phyloP scores from a whole-genome alignment of 2,888 invertebrate genomes.

The Cataglyphis altisquamis region DNA sequence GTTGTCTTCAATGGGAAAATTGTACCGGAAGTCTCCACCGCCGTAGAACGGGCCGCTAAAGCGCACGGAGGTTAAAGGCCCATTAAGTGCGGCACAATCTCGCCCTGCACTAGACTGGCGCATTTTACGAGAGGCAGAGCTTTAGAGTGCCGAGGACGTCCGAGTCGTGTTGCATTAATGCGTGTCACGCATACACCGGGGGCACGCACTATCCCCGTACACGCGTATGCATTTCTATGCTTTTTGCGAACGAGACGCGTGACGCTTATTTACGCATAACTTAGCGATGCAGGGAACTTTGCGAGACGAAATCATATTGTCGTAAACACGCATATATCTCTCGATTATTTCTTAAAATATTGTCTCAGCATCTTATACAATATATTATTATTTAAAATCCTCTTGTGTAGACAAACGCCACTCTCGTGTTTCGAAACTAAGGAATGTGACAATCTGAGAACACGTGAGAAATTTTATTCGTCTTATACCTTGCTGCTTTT shows the following conservation, averaged over 20 bases:
- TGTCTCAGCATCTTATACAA: neutral
- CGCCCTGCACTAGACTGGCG: slow-evolving; percentile 63
- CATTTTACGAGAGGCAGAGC: slow-evolving; percentile 53
- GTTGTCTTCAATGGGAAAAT: slow-evolving; percentile 78
- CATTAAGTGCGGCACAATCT: slow-evolving; percentile 80
- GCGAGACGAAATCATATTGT: neutral
- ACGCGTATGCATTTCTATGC: neutral
- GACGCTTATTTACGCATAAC: neutral
- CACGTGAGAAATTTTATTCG: slow-evolving; percentile 26
- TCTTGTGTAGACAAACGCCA: neutral
- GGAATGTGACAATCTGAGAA: slow-evolving; percentile 35
- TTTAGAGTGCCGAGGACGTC: slow-evolving; percentile 43
- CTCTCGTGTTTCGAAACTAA: slow-evolving; percentile 33
- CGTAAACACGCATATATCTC: neutral
- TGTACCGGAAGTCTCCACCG: slow-evolving; percentile 80
- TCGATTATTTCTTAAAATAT: neutral
- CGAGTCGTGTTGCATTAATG: slow-evolving; percentile 49
- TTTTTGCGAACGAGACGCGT: slow-evolving; percentile 7
- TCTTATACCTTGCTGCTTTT: slow-evolving; percentile 4
- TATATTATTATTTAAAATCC: neutral
- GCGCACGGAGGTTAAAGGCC: slow-evolving; percentile 79
- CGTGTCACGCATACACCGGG: slow-evolving; percentile 43
- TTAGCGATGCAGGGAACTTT: neutral
- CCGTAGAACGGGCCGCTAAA: slow-evolving; percentile 63
- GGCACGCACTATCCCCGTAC: slow-evolving; percentile 23